Evolutionary conservation across 92 coral and sea anemone genomes (phyloP), one percentile per base, ranked within the genome.

Genomic region (Anthopleura xanthogrammica): DNA sequence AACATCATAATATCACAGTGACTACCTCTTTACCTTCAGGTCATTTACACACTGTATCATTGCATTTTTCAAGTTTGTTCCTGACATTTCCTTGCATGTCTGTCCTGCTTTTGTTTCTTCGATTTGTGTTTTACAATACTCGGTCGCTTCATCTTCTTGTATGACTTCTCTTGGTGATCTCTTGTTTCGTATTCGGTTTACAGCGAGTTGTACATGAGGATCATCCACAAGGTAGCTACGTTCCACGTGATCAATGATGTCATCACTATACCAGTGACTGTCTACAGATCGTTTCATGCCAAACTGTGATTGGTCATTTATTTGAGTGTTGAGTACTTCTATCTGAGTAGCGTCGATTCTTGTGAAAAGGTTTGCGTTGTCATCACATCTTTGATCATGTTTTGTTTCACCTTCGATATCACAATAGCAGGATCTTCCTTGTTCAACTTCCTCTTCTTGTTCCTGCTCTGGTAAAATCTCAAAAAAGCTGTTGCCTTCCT

Each of bases 241-340:
- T 14, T 87, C 85, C 75, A 82, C 87, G 19, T 84, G 79, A 65
- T 91, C 88, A 19, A 91, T 91, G 40, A 88, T 79, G 87, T 91
- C 94, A 70, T 88, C 94, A 52, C 82, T 87, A 76, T 91, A 91
- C 16, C n/a, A 41, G 10, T 57, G n/a, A 17, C 56, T 60, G 16
- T 58, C 64, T n/a, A 81, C 57, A 10, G 83, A 82, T 41, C 94
- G 55, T 80, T 80, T 82, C 70, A 62, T 62, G 29, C 70, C 56
- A 10, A 36, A 23, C 60, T 36, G 12, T 50, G 60, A 41, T 42
- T 77, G 40, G 70, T 62, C 70, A 62, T 62, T 62, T 20, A 62
- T 20, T 62, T 62, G 70, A 62, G 70, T 62, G 11, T 20, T 62
- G 19, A 62, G 70, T 62, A 62, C 24, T 62, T 62, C 70, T 20